Conservation (phyloP, 2,113 vertebrate genomes). For the Corythornis vintsioides region DNA sequence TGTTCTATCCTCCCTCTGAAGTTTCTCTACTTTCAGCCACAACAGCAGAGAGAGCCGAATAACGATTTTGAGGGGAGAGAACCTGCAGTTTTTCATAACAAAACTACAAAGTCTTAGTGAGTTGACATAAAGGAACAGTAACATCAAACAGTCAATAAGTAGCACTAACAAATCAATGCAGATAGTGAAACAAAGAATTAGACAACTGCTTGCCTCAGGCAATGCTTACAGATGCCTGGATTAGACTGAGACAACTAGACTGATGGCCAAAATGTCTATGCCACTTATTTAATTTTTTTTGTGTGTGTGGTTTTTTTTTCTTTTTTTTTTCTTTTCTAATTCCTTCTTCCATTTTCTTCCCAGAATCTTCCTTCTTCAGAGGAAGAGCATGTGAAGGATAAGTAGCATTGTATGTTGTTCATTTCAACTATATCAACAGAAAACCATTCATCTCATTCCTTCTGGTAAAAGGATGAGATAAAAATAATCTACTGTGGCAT, state of each 20-base stretch:
- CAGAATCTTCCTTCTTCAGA: not conserved
- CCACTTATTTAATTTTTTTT: no score
- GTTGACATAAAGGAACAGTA: not conserved
- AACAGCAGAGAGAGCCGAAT: not conserved
- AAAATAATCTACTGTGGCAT: not conserved
- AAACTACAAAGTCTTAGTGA: not conserved
- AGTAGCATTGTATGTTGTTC: not conserved
- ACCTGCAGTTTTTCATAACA: not conserved
- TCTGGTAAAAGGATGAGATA: not conserved
- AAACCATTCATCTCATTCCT: not conserved
- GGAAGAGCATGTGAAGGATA: not conserved
- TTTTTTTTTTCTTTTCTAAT: not conserved
- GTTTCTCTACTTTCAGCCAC: not conserved
- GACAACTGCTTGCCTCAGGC: not conserved
- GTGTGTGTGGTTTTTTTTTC: no score
- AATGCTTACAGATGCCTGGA: not conserved
- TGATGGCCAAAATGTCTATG: not conserved
- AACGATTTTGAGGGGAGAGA: not conserved
- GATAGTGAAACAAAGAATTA: conserved; percentile 6
- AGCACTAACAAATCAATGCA: conserved; percentile 2
- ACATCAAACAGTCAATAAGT: not conserved
- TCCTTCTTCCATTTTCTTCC: not conserved
- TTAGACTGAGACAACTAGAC: not conserved
- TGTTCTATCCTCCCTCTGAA: not conserved
- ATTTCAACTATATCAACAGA: not conserved